Base-by-base conservation (phyloP, 2,113 vertebrate species). In the Microtus oregoni region DNA sequence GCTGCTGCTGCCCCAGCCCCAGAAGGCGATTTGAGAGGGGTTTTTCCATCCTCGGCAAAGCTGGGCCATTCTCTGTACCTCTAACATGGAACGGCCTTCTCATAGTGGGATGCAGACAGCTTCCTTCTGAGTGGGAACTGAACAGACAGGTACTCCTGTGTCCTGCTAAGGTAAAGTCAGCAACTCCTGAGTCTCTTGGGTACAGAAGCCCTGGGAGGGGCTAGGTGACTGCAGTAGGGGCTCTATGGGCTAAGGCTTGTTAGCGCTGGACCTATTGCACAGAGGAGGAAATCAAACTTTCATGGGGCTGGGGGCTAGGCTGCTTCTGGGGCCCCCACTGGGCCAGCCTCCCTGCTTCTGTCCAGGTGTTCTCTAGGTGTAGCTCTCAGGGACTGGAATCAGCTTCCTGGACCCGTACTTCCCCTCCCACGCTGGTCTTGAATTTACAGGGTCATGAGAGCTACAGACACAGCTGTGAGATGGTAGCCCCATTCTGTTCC, bases 141-240 rank as follows among this genome's bases (percentile, higher is more conserved):
- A 6, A 20, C 9, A 15, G 38, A 41, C 58, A 14, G 30, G 30
- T 44, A 89, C 32, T 32, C 81, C n/a, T 24, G n/a, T 22, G 24
- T 0, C 2, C 7, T 3, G 3, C 65, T 63, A 11, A 1, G 8
- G 41, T 32, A 38, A 55, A 44, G 47, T 77, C 4, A 28, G 38
- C 26, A 19, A 8, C 9, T n/a, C 15, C 55, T 22, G 41, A 38
- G 52, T 0, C 0, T 32, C 79, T 1, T 2, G 55, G 2, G 55
- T 1, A 5, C 30, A 22, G 11, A 50, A 7, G 20, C 35, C 44
- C 68, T 2, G 52, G 67, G 72, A 32, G 22, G 58, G 92, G 24
- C 30, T 67, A 44, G 2, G 1, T 10, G 1, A 15, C 30, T 28
- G 67, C 35, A 28, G 38, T 5, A 24, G 8, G 6, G 3, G 1